Evolutionary conservation across 1,140 invertebrate genomes (phyloP).

Genomic region (Hyles euphorbiae): DNA sequence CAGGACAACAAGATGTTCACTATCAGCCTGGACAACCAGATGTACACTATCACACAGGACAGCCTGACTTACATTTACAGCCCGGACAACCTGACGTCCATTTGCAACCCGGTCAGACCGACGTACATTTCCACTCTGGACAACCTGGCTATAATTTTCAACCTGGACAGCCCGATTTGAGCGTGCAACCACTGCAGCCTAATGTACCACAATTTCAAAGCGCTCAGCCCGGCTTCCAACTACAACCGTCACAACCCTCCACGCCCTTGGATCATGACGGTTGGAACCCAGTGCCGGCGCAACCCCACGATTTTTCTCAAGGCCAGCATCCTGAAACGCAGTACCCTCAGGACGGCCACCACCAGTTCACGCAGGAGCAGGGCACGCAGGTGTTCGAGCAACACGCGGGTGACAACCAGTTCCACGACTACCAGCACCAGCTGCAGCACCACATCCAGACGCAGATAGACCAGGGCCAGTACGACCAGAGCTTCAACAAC

Average conservation of each 20-base stretch:
- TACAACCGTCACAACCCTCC: constrained; percentile 7
- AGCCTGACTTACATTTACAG: constrained; percentile 4
- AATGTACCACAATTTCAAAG: background rate
- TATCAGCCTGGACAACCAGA: constrained; percentile 9
- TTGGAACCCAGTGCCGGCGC: constrained; percentile 53
- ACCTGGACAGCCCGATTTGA: background rate
- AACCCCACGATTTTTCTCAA: constrained; percentile 31
- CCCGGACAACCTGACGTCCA: constrained; percentile 4
- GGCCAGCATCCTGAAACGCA: constrained; percentile 35
- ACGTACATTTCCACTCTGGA: constrained; percentile 1
- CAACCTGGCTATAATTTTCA: constrained; percentile 2
- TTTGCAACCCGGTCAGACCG: constrained; percentile 4
- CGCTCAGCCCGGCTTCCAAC: constrained; percentile 1
- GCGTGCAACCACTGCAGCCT: constrained; percentile 1
- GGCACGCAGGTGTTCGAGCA: constrained; percentile 59
- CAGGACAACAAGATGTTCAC: constrained; percentile 6
- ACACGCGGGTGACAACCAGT: constrained; percentile 46
- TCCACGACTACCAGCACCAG: constrained; percentile 52
- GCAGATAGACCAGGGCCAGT: constrained; percentile 61
- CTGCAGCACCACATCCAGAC: constrained; percentile 60
- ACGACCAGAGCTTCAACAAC: constrained; percentile 48
- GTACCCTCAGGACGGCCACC: constrained; percentile 35
- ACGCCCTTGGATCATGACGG: constrained; percentile 49
- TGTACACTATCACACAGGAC: constrained; percentile 4
- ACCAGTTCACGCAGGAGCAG: constrained; percentile 57